Base-by-base conservation (phyloP, 1,140 invertebrate species). In the Choristoneura fumiferana region DNA sequence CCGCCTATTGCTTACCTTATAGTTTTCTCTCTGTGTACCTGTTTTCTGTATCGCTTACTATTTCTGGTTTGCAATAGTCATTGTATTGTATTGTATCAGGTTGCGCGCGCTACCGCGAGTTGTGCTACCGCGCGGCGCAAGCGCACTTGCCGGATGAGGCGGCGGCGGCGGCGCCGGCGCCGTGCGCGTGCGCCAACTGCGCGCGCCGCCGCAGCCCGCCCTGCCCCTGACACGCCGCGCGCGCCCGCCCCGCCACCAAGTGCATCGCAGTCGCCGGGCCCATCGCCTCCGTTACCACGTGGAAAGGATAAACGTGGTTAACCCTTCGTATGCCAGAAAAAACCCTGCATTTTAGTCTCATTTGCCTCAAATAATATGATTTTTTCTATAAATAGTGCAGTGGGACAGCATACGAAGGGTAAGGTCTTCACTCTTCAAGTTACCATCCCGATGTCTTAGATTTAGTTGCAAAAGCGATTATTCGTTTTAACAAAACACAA, bases 21-120 rank as follows among this genome's bases (percentile, higher is more conserved):
- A n/a, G n/a, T n/a, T n/a, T n/a, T n/a, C n/a, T n/a, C n/a, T n/a
- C n/a, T n/a, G n/a, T n/a, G n/a, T n/a, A n/a, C n/a, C n/a, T n/a
- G n/a, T n/a, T n/a, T n/a, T n/a, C n/a, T n/a, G n/a, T n/a, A n/a
- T n/a, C n/a, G n/a, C n/a, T n/a, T n/a, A n/a, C n/a, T n/a, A n/a
- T n/a, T n/a, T n/a, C n/a, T n/a, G n/a, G n/a, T 43, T 33, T 58
- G 9, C 17, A 14, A 14, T 53, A 37, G 1, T 29, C 22, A 43
- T 17, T 3, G 14, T 3, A 6, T 34, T 52, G 34, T 13, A 8
- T 40, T 43, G 56, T 64, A 62, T 0, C 69, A 87, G 84, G 84
- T 9, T 87, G 84, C 54, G 84, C 84, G 5, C 78, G 84, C 12
- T 87, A 86, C 72, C 72, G 84, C n/a, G 84, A 87, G 65, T 65